These are phyloP conservation scores for Melolontha melolontha DNA, from an alignment of 2,888 invertebrate genomes.

Conservation along the genomic window DNA sequence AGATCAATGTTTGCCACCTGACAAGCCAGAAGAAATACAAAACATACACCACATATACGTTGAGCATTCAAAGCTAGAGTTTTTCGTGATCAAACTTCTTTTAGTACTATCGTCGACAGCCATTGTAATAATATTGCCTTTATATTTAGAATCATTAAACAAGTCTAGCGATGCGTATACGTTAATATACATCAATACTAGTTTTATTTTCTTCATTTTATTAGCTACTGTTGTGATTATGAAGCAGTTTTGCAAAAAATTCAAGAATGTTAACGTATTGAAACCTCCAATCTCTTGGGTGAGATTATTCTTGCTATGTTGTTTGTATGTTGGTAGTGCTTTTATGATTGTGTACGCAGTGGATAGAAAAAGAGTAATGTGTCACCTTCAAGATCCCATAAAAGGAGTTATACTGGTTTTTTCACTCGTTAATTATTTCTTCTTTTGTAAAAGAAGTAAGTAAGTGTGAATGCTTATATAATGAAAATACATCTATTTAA, in stretches of 20 bases:
- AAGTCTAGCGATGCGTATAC: slow-evolving; percentile 60
- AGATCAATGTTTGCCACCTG: slow-evolving; percentile 58
- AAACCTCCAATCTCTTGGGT: slow-evolving; percentile 63
- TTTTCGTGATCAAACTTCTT: slow-evolving; percentile 64
- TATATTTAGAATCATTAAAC: slow-evolving; percentile 66
- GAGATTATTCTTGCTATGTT: slow-evolving; percentile 64
- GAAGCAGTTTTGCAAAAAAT: slow-evolving; percentile 55
- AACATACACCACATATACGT: slow-evolving; percentile 54
- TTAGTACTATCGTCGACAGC: slow-evolving; percentile 67
- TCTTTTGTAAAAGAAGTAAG: slow-evolving; percentile 72
- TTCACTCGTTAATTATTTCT: slow-evolving; percentile 71
- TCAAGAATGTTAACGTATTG: slow-evolving; percentile 54
- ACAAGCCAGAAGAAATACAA: slow-evolving; percentile 55
- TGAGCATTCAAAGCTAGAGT: slow-evolving; percentile 63
- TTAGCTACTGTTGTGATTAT: slow-evolving; percentile 54
- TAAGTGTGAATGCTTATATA: slow-evolving; percentile 38
- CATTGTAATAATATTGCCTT: slow-evolving; percentile 67
- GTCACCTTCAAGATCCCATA: slow-evolving; percentile 73
- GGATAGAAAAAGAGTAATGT: slow-evolving; percentile 69
- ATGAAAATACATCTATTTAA: background rate
- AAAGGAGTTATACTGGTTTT: slow-evolving; percentile 71
- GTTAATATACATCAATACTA: slow-evolving; percentile 58
- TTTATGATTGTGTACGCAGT: slow-evolving; percentile 67
- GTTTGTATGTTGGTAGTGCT: slow-evolving; percentile 65
- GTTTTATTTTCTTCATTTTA: slow-evolving; percentile 55